These are phyloP conservation scores for Hemaris fuciformis DNA, from an alignment of 2,888 invertebrate species.

Conservation along the genomic window DNA sequence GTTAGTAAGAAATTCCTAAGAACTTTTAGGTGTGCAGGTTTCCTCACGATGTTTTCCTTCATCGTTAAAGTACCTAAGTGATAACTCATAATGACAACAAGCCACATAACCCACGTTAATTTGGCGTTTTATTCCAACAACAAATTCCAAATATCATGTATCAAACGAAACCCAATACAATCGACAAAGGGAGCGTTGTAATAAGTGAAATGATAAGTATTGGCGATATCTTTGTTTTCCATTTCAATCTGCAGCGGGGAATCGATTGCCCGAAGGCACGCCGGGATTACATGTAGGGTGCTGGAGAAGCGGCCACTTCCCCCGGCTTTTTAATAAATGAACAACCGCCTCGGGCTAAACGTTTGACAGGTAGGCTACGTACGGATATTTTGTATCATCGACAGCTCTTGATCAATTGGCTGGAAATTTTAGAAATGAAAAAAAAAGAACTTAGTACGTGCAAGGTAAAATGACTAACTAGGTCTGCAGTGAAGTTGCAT, in stretches of 20 bases:
- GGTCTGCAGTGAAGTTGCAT: no score
- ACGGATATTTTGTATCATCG: neutral
- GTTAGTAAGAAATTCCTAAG: no score
- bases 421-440: neutral
- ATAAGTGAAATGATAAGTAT: slow-evolving; percentile 45
- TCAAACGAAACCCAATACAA: slow-evolving; percentile 20
- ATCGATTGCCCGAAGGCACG: slow-evolving; percentile 66
- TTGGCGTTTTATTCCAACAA: no score
- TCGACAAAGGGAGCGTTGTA: slow-evolving; percentile 28
- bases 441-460: no score
- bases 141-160: slow-evolving; percentile 5
- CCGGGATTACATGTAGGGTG: slow-evolving; percentile 45
- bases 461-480: no score
- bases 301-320: slow-evolving; percentile 39
- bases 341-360: slow-evolving; percentile 15
- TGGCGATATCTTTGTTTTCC: slow-evolving; percentile 70
- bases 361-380: neutral
- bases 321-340: slow-evolving; percentile 62
- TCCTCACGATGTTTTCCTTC: no score
- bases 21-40: no score
- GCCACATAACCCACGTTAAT: no score
- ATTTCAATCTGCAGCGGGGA: slow-evolving; percentile 67
- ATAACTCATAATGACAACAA: no score
- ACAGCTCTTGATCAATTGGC: neutral
- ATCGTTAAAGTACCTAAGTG: no score